These are phyloP conservation scores for Ariolimax columbianus DNA, from an alignment of 2,888 invertebrate species.

Conservation along the genomic window DNA sequence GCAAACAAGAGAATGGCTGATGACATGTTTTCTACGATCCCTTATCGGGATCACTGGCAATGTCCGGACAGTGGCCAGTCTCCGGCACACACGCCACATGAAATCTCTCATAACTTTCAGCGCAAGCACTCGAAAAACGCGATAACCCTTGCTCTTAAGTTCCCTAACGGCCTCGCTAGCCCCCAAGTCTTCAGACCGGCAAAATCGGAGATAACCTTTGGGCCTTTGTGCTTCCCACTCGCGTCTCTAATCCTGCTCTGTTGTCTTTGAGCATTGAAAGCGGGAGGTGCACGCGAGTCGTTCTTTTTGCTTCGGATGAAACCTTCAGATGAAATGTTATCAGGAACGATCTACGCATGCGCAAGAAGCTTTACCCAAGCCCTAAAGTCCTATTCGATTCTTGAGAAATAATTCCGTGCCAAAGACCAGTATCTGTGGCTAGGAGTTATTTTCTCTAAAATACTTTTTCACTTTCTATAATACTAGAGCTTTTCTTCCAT, in stretches of 20 bases:
- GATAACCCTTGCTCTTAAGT: slow-evolving; percentile 41
- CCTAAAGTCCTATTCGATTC: slow-evolving; percentile 6
- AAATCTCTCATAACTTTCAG: slow-evolving; percentile 36
- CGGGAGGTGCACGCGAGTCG: not conserved
- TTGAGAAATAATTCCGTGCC: not conserved
- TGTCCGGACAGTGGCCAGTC: slow-evolving; percentile 11
- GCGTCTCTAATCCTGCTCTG: slow-evolving; percentile 33
- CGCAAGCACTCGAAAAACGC: slow-evolving; percentile 25
- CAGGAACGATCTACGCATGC: slow-evolving; percentile 16
- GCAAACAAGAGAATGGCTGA: not conserved
- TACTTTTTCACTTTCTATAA: not conserved
- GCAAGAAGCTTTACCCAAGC: slow-evolving; percentile 30
- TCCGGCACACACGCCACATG: slow-evolving; percentile 27
- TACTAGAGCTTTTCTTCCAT: not conserved
- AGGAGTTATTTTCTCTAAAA: not conserved
- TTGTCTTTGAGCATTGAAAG: slow-evolving; percentile 38
- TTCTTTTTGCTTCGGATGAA: slow-evolving; percentile 29
- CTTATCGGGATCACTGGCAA: slow-evolving; percentile 12
- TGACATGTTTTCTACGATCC: slow-evolving; percentile 2
- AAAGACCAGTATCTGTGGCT: slow-evolving; percentile 19
- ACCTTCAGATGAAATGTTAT: slow-evolving; percentile 41
- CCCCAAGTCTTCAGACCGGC: slow-evolving; percentile 33
- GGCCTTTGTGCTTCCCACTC: slow-evolving; percentile 40
- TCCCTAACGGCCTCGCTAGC: slow-evolving; percentile 22
- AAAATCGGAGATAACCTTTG: slow-evolving; percentile 42